Percentiles rank a stretch among this genome's conserved stretches.
phyloP scores from a whole-genome alignment of 2,797 vertebrate species.

The Crypturellus tataupa region DNA sequence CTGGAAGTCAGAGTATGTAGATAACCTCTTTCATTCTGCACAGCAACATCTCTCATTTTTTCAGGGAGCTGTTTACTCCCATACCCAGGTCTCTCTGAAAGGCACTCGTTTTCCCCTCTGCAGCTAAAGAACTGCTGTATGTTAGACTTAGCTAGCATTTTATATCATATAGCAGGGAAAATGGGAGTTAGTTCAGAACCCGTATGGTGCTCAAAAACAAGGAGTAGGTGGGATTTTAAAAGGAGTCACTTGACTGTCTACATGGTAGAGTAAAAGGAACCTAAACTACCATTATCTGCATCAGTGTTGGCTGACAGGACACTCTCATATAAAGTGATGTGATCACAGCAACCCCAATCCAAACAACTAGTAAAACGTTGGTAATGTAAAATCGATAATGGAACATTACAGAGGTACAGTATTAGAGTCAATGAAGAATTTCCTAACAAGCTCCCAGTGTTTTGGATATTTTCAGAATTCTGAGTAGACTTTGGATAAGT shows the following conservation, averaged over 20 bases:
- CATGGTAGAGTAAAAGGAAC: accelerated
- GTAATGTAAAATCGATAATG: neutral
- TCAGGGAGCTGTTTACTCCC: neutral
- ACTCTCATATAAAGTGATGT: neutral
- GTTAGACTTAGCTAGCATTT: neutral
- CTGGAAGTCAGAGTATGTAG: neutral
- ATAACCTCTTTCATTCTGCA: neutral
- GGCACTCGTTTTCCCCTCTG: neutral
- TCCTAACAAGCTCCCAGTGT: neutral
- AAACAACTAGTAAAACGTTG: neutral
- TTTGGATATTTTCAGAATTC: neutral
- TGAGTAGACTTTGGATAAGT: neutral
- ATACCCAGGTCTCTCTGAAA: neutral
- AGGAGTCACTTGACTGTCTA: neutral
- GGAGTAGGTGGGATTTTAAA: neutral
- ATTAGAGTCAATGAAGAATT: neutral
- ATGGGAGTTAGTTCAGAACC: neutral
- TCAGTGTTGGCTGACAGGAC: neutral
- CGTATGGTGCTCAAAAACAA: accelerated
- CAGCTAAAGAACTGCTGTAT: neutral
- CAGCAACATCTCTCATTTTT: neutral
- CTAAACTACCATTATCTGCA: neutral
- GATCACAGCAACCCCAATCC: neutral
- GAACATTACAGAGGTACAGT: neutral
- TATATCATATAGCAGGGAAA: neutral